Conservation (phyloP, 2,113 vertebrate genomes). For the Percopsis transmontana region DNA sequence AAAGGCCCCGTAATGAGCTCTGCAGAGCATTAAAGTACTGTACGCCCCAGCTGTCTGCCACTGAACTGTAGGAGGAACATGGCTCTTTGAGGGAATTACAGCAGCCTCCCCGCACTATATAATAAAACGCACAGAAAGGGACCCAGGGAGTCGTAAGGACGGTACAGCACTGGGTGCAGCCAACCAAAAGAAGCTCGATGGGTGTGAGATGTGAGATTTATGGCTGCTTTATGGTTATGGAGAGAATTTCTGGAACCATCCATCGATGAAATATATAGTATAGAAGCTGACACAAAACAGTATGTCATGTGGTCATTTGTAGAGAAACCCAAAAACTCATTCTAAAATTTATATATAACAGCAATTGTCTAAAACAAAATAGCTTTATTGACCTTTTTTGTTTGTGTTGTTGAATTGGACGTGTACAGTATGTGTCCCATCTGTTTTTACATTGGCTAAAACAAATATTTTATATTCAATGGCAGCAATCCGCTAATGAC, state of each 20-base stretch:
- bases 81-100: slow-evolving; percentile 46
- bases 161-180: slow-evolving; percentile 6
- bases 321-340: too few species aligned
- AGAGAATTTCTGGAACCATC: neutral
- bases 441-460: neutral
- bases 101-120: slow-evolving; percentile 10
- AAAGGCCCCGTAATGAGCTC: slow-evolving; percentile 58
- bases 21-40: slow-evolving; percentile 41
- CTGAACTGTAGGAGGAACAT: slow-evolving; percentile 31
- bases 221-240: neutral
- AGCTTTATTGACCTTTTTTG: too few species aligned
- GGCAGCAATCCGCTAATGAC: too few species aligned
- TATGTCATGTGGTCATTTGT: too few species aligned
- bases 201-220: neutral
- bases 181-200: neutral
- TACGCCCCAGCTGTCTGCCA: slow-evolving; percentile 24
- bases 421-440: neutral
- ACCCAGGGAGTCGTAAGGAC: slow-evolving; percentile 21
- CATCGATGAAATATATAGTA: neutral
- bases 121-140: slow-evolving; percentile 23
- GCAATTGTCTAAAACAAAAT: too few species aligned
- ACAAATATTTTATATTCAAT: neutral
- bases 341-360: too few species aligned
- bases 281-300: neutral
- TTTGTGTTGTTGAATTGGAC: too few species aligned